Base-by-base conservation (phyloP, 2,888 invertebrate species). In the Artemia sinica region DNA sequence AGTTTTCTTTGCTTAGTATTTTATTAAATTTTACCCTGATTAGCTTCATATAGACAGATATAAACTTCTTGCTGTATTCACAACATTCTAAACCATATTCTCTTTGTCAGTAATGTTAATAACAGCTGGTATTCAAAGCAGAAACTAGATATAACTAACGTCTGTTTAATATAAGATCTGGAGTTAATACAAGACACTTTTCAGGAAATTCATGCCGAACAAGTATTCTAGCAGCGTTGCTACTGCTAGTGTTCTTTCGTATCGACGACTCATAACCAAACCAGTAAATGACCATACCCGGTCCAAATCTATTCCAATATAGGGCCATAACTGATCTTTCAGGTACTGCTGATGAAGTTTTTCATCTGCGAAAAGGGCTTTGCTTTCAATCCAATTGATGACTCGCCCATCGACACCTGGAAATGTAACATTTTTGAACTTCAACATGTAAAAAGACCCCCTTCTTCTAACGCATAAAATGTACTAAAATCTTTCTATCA, bases 301-400 rank as follows among this genome's bases (percentile, higher is more conserved):
- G 85, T 2, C 95, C 95, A 82, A 93, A 95, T 75, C 84, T 85
- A 77, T 93, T 94, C 86, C 88, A 89, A 75, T 95, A 95, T 95
- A 95, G 77, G 91, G 89, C 73, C 84, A 81, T 74, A 89, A 85
- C 76, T 95, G 94, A 73, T 90, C 88, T 74, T 86, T 86, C 68
- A 89, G 81, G 77, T 93, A 91, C 12, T 83, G 85, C 66, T 84
- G 82, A 78, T 95, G 94, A 69, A 86, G 84, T 74, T 86, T 85
- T 72, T 84, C 82, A 79, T 91, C 90, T 5, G 90, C 94, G 81
- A 95, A 95, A n/a, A 89, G 82, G 0, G 94, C 95, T 80, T 95
- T 95, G 74, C 94, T 93, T 79, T 95, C 95, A 71, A 95, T 90
- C 95, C 95, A 95, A 77, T 93, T 90, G 0, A 95, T 83, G 49